Evolutionary conservation across 1,140 invertebrate species (phyloP), one percentile per base, ranked within the genome.

Genomic region (Aphelenchoides fujianensis): DNA sequence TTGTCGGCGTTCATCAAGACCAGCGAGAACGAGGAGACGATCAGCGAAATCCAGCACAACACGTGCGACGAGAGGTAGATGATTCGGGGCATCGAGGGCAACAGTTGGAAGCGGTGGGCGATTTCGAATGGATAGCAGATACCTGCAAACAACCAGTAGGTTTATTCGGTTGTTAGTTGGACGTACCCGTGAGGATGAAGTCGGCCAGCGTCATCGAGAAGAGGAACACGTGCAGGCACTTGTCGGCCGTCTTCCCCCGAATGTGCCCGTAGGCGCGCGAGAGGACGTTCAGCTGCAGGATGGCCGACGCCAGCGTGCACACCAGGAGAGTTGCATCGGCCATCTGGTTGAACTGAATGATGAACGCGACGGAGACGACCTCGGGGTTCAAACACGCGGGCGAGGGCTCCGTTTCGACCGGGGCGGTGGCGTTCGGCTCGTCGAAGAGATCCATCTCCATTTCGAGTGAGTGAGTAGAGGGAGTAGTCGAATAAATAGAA

Each of bases 191-290:
- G 34, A 79, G 79, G 9, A 79, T 27, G 53, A 79, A 79, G 59
- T 79, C 77, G 23, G 79, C 79, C 3, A 79, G 48, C 19, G 77
- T 81, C 78, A 81, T 81, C 62, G 62, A 69, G 27, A 78, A 70
- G 32, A 78, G 41, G 55, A 78, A 78, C 0, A 78, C 70, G 37
- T 79, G 76, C 54, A 78, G 28, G 37, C 76, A 78, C 48, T 73
- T 73, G 53, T 77, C 75, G 37, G 37, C 53, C 2, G 71, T 77
- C 52, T 74, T 78, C 53, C 71, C 34, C 41, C 59, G 55, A 48
- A 78, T 80, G 52, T 78, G 76, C 41, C 70, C 68, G n/a, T 66
- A 52, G 23, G 76, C 76, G 32, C 36, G 34, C 12, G 35, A 66
- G 27, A 78, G 76, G 12, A 78, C 69, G 57, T 80, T 72, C 16